Conservation (phyloP, 2,888 invertebrate genomes). For the Glyphotaelius pellucidus region DNA sequence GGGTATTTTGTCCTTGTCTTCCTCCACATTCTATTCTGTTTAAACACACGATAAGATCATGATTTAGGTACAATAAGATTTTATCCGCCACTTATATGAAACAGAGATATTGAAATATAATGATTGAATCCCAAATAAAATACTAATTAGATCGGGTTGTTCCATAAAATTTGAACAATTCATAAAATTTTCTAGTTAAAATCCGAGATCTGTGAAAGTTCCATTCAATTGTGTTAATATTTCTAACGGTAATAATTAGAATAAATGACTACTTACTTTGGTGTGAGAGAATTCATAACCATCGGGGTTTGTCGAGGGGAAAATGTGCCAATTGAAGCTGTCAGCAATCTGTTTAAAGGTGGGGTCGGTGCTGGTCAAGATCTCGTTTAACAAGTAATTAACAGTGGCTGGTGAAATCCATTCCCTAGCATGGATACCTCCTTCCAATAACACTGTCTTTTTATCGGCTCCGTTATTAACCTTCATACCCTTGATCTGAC, state of each 20-base stretch:
- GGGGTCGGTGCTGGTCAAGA: slow-evolving; percentile 80
- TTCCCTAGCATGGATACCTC: slow-evolving; percentile 82
- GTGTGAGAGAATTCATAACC: slow-evolving; percentile 84
- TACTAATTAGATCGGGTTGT: too few relatives aligned
- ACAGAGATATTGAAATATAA: neutral
- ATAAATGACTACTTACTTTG: slow-evolving; percentile 73
- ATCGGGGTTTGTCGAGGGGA: slow-evolving; percentile 86
- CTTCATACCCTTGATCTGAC: slow-evolving; percentile 78
- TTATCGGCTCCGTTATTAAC: slow-evolving; percentile 73
- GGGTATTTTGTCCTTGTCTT: slow-evolving; percentile 77
- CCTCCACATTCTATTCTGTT: slow-evolving; percentile 85
- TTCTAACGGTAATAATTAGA: too few relatives aligned
- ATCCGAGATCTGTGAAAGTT: too few relatives aligned
- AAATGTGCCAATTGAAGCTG: slow-evolving; percentile 85
- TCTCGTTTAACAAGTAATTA: slow-evolving; percentile 83
- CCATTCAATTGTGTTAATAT: too few relatives aligned
- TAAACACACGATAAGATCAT: slow-evolving; percentile 68
- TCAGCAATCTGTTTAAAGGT: slow-evolving; percentile 79
- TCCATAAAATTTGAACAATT: too few relatives aligned
- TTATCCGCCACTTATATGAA: too few relatives aligned
- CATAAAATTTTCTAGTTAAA: too few relatives aligned
- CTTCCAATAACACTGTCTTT: slow-evolving; percentile 81
- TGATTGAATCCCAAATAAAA: too few relatives aligned
- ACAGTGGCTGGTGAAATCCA: slow-evolving; percentile 86
- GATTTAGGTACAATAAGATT: too few relatives aligned